Base-by-base conservation (phyloP, 2,888 invertebrate genomes). In the Acleris cristana region DNA sequence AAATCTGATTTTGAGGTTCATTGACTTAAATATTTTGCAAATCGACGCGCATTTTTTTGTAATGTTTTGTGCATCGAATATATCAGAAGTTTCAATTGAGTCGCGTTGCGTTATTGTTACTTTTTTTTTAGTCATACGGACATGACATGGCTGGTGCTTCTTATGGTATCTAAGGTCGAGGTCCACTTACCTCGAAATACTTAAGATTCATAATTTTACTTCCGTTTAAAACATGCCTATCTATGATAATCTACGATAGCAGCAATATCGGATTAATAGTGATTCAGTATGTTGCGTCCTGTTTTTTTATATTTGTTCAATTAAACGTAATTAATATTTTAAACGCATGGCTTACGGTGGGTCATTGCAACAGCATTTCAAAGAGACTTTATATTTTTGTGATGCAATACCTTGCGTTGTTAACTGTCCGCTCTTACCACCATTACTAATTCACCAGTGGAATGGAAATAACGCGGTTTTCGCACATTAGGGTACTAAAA, bases 401-500 rank as follows among this genome's bases (percentile, higher is more conserved):
- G n/a, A 48, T 48, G 48, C n/a, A 48, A 48, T 48, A 16, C 10
- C 2, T n/a, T 48, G 5, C 16, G 48, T 18, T 48, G 6, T n/a
- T n/a, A 18, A 48, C n/a, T 26, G 55, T 51, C 49, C 26, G 26
- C 30, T 30, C 14, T 23, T 14, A 56, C 56, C 56, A 26, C 44
- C 21, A 57, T 57, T 64, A 51, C 64, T 45, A 48, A 48, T n/a
- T 14, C 40, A 7, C 48, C 48, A 48, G 48, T 48, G 14, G n/a
- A 48, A 62, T 48, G 57, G 19, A 53, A 57, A 53, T 63, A 48
- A 67, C 53, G 63, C 40, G 67, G 63, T 58, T 57, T 53, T 66
- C 48, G 23, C 57, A 53, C 19, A 53, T 61, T 65, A 61, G 52
- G 45, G n/a, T 52, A 18, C 8, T 18, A 63, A 66, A 60, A 44